A percentile compares a stretch with the other conserved stretches of the same genome.
Evolutionary conservation across 2,113 vertebrate genomes (phyloP).

Genomic region (Dinomys branickii): DNA sequence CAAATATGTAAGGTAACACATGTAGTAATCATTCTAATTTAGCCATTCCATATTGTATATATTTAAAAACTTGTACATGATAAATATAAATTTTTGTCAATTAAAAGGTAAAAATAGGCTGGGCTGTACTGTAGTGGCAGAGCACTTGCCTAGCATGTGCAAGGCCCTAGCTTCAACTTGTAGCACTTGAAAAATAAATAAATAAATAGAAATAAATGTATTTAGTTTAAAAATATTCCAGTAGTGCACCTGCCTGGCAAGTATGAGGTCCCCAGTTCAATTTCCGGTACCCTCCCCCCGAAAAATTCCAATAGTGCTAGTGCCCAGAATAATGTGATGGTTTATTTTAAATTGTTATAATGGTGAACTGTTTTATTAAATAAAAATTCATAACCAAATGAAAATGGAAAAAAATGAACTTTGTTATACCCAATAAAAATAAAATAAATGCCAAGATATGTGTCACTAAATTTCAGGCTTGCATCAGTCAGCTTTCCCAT

Average conservation of each 20-base stretch:
- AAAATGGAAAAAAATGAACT: slow-evolving; percentile 20
- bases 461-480: background rate
- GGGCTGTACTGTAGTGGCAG: background rate
- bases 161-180: background rate
- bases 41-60: background rate
- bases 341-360: slow-evolving; percentile 32
- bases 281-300: too few species aligned
- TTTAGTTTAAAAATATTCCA: slow-evolving; percentile 25
- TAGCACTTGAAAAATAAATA: background rate
- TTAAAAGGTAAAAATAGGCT: background rate
- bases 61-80: background rate
- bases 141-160: background rate
- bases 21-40: background rate
- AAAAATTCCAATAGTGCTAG: background rate
- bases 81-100: background rate
- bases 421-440: background rate
- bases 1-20: background rate
- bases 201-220: background rate
- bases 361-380: background rate
- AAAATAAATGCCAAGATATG: background rate
- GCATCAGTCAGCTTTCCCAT: background rate
- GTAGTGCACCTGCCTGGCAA: background rate
- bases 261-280: too few species aligned
- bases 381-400: slow-evolving; percentile 27
- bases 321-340: background rate